phyloP scores from a whole-genome alignment of 2,888 invertebrate species.

The Galeruca laticollis region DNA sequence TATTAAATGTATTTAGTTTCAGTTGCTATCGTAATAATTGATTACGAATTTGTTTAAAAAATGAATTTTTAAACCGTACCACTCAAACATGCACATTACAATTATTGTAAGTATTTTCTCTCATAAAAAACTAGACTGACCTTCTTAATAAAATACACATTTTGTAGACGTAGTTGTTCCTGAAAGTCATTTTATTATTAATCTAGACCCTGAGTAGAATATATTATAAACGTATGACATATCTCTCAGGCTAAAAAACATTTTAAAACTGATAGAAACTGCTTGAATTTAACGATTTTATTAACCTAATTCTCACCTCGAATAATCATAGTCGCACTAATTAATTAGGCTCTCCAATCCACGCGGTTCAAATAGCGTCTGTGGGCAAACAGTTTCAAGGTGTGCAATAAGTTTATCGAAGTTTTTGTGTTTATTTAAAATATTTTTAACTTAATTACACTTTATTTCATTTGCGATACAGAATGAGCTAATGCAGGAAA shows the following conservation, averaged over 20 bases:
- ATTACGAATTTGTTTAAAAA: conserved; percentile 14
- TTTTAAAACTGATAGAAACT: conserved; percentile 24
- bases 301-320: background rate
- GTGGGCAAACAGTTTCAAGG: no score
- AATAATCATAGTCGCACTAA: background rate
- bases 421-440: no score
- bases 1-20: no score
- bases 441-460: no score
- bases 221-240: background rate
- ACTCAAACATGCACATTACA: conserved; percentile 42
- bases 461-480: no score
- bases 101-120: conserved; percentile 32
- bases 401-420: no score
- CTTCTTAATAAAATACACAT: conserved; percentile 13
- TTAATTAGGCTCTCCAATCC: no score
- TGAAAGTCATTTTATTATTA: conserved; percentile 35
- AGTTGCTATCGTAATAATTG: background rate
- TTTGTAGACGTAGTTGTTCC: background rate
- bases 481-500: no score
- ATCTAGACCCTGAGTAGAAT: conserved; percentile 18
- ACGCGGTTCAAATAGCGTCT: no score
- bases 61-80: conserved; percentile 9
- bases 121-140: conserved; percentile 49
- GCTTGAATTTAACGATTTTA: background rate
- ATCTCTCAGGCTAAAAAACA: conserved; percentile 19